Evolutionary conservation across 2,797 vertebrate species (phyloP), one percentile per base, ranked within the genome.

Genomic region (Pseudomugil tenellus): DNA sequence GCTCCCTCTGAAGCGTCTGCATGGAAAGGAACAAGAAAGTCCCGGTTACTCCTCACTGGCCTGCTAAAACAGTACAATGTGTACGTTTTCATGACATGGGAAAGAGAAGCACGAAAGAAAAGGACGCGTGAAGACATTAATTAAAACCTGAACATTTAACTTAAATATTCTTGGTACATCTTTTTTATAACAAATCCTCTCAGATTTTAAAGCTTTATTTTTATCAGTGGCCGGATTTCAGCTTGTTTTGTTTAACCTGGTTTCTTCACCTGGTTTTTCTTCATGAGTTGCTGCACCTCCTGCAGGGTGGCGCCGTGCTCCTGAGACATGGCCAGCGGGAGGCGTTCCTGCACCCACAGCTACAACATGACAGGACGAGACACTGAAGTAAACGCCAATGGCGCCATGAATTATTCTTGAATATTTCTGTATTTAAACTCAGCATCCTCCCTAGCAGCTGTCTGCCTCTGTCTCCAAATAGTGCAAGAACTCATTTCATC

Each of bases 311-410:
- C 92, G 46, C 97, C 97, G 0, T 94, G 93, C 59, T 98, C 96
- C 46, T 95, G 95, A 77, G 91, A 93, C 16, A 88, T 92, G 84
- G 96, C 96, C 91, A 97, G 67, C 0, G 97, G 96, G 70, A 98
- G 92, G 46, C 96, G 94, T 79, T 98, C 96, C 87, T 98, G 96
- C 12, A 97, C 92, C 97, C 97, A 98, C 56, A 94, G 80, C 97
- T 98, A 83, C 53, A 87, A 79, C 35, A 49, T 62, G 69, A 72
- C 1, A 79, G 70, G n/a, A 51, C 26, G 32, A 59, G 0, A 61
- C 34, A 63, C 21, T 58, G 21, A 17, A 39, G 51, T 61, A 0
- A 59, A 43, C n/a, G 14, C 29, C 11, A 23, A 1, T n/a, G 34
- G 32, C n/a, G 34, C 35, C 28, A 31, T 54, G 28, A 17, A 32